These are phyloP conservation scores for Chymomyza costata DNA, from an alignment of 1,140 invertebrate genomes.

Conservation along the genomic window DNA sequence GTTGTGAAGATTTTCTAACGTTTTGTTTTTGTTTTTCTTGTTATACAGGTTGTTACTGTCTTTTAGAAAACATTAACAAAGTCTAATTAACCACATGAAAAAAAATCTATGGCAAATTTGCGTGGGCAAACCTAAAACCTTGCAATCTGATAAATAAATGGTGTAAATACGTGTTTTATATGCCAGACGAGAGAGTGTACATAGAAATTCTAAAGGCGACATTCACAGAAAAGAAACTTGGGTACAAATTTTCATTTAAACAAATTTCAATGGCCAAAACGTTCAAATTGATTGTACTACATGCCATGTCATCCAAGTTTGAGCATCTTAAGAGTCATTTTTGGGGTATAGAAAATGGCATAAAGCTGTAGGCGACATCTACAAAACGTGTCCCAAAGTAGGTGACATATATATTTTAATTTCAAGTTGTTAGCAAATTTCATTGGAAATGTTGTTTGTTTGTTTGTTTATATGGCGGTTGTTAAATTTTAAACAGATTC, in stretches of 20 bases:
- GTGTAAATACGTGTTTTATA: constrained; percentile 60
- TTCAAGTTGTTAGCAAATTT: constrained; percentile 28
- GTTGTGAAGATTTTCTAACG: constrained; percentile 24
- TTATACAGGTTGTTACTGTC: too few relatives aligned
- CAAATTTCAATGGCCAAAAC: too few relatives aligned
- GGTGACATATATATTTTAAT: constrained; percentile 30
- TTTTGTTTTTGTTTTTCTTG: constrained; percentile 36
- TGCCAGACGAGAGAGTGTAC: constrained; percentile 36
- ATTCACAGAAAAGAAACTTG: constrained; percentile 23
- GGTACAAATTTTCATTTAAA: too few relatives aligned
- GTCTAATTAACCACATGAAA: constrained; percentile 68
- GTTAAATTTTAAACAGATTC: too few relatives aligned
- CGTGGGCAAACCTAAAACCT: constrained; percentile 40
- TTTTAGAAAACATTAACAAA: too few relatives aligned
- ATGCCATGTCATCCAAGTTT: too few relatives aligned
- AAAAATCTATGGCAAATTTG: constrained; percentile 64
- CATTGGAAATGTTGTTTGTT: constrained; percentile 32
- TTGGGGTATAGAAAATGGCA: too few relatives aligned
- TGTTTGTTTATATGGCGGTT: constrained; percentile 1
- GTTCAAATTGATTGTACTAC: too few relatives aligned
- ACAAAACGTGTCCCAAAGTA: constrained; percentile 30
- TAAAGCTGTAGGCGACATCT: too few relatives aligned
- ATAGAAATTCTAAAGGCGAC: too few relatives aligned
- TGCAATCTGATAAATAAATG: constrained; percentile 51
- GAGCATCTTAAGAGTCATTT: too few relatives aligned